phyloP scores from a whole-genome alignment of 2,113 vertebrate genomes.

The Puntigrus tetrazona region DNA sequence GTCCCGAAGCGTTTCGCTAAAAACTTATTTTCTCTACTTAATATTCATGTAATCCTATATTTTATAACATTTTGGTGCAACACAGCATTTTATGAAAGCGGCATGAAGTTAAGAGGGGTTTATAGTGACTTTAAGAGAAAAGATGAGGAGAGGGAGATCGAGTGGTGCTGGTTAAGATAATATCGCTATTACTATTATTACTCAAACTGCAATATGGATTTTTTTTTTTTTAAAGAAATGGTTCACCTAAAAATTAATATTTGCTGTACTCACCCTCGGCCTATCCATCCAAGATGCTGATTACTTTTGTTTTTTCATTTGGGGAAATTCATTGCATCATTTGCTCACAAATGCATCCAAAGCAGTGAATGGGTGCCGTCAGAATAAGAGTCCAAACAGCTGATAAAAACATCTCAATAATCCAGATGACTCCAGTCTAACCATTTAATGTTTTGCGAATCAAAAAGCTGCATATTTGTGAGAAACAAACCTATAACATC shows the following conservation, averaged over 20 bases:
- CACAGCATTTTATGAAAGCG: neutral
- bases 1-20: neutral
- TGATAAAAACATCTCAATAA: too few species aligned
- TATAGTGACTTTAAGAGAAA: neutral
- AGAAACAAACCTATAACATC: too few species aligned
- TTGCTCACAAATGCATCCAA: too few species aligned
- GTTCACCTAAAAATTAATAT: neutral
- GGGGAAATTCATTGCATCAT: too few species aligned
- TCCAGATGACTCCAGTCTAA: too few species aligned
- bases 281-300: too few species aligned
- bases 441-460: too few species aligned
- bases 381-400: too few species aligned
- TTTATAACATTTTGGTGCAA: slow-evolving; percentile 19
- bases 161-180: neutral
- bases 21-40: slow-evolving; percentile 21
- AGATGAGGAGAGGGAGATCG: neutral
- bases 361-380: too few species aligned
- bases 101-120: neutral
- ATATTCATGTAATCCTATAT: slow-evolving; percentile 32
- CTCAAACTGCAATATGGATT: neutral
- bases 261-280: neutral
- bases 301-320: neutral
- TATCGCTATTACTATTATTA: neutral
- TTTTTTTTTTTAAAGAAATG: neutral
- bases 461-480: too few species aligned